Evolutionary conservation across 2,888 invertebrate species (phyloP).

Genomic region (Dicycla oo): DNA sequence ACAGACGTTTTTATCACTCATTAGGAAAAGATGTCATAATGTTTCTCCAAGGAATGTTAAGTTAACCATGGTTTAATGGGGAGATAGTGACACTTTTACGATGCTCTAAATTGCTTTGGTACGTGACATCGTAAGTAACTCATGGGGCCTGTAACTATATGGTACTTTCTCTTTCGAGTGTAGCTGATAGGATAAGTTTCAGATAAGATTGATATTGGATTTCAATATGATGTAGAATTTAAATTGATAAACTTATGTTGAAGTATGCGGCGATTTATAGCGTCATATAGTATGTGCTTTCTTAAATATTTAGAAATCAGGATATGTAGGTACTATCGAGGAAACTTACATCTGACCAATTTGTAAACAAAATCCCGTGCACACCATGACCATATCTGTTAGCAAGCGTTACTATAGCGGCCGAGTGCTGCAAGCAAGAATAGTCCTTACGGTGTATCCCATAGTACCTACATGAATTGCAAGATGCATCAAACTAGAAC

Average conservation of each 20-base stretch:
- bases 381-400: no score
- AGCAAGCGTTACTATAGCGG: no score
- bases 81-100: conserved; percentile 67
- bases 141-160: conserved; percentile 71
- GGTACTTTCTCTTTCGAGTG: conserved; percentile 76
- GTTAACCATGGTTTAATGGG: conserved; percentile 44
- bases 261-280: neutral
- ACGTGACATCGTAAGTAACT: conserved; percentile 81
- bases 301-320: neutral
- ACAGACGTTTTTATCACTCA: conserved; percentile 5
- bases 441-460: no score
- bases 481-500: neutral
- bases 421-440: no score
- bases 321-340: no score
- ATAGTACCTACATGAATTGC: neutral
- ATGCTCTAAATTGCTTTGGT: conserved; percentile 73
- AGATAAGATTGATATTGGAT: conserved; percentile 22
- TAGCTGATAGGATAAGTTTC: conserved; percentile 44
- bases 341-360: no score
- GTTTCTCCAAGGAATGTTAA: conserved; percentile 35
- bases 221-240: conserved; percentile 21
- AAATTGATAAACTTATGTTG: neutral
- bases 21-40: conserved; percentile 35
- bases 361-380: no score
- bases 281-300: neutral